Percentiles rank a stretch among this genome's conserved stretches.
These are phyloP conservation scores for Amphiura filiformis DNA, from an alignment of 35 echinoderm and acorn worm genomes.

Conservation along the genomic window DNA sequence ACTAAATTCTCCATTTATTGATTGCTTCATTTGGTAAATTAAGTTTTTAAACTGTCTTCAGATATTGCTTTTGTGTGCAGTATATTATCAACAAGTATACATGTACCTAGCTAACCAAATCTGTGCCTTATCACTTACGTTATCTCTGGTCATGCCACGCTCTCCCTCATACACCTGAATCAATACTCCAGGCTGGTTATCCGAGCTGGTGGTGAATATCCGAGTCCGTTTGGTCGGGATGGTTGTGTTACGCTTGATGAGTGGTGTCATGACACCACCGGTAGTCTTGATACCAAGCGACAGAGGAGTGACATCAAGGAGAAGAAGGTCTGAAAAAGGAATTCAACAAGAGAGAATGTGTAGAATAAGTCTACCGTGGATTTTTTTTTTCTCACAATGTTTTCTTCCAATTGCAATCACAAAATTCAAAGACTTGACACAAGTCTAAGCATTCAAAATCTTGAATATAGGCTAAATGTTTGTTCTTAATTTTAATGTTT, in stretches of 20 bases:
- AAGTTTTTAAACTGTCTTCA: background rate
- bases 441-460: too few relatives aligned
- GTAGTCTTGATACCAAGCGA: conserved; percentile 92
- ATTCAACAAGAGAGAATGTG: too few relatives aligned
- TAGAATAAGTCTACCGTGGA: too few relatives aligned
- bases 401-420: too few relatives aligned
- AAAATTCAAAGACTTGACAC: too few relatives aligned
- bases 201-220: conserved; percentile 76
- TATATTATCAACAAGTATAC: background rate
- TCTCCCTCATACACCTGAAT: conserved; percentile 94
- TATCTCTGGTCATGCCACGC: conserved; percentile 74
- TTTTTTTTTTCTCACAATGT: too few relatives aligned
- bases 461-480: too few relatives aligned
- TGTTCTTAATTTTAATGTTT: too few relatives aligned
- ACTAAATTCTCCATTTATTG: too few relatives aligned
- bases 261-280: conserved; percentile 81
- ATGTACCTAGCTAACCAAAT: background rate
- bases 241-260: conserved; percentile 85
- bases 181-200: conserved; percentile 82
- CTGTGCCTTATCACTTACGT: conserved; percentile 47
- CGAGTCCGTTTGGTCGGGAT: conserved; percentile 69
- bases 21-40: too few relatives aligned
- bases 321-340: conserved; percentile 59
- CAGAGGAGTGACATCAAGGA: conserved; percentile 81
- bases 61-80: background rate